Evolutionary conservation across 2,888 invertebrate species (phyloP).

Genomic region (Apoda limacodes): DNA sequence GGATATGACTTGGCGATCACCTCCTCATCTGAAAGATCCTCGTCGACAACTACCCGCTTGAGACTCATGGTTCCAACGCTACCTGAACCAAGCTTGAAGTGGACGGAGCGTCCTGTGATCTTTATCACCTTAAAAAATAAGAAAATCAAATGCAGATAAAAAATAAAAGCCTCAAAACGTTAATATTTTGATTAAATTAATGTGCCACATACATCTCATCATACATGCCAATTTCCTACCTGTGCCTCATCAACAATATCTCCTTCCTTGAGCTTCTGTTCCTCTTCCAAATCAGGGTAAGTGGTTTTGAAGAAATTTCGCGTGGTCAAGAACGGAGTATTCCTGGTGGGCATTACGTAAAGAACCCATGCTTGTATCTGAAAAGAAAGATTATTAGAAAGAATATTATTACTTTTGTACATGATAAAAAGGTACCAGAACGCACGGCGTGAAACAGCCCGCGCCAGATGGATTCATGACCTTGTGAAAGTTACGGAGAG

Average conservation of each 20-base stretch:
- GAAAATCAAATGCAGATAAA: not conserved
- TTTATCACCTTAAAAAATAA: slow-evolving; percentile 41
- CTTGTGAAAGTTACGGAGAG: too few relatives aligned
- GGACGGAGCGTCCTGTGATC: slow-evolving; percentile 43
- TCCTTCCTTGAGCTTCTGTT: slow-evolving; percentile 59
- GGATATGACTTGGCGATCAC: slow-evolving; percentile 58
- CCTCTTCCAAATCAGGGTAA: slow-evolving; percentile 35
- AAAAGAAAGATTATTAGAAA: not conserved
- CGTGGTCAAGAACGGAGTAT: slow-evolving; percentile 75
- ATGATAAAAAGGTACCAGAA: not conserved
- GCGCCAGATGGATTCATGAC: too few relatives aligned
- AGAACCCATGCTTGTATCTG: slow-evolving; percentile 71
- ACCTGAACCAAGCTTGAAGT: slow-evolving; percentile 37
- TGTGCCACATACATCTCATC: too few relatives aligned
- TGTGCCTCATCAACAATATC: slow-evolving; percentile 69
- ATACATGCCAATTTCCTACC: too few relatives aligned
- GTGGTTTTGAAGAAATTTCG: slow-evolving; percentile 42
- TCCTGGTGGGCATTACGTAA: slow-evolving; percentile 76
- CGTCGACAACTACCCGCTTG: slow-evolving; percentile 37
- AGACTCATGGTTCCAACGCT: slow-evolving; percentile 40
- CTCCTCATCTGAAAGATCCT: slow-evolving; percentile 47
- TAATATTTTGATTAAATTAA: too few relatives aligned
- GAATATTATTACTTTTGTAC: not conserved
- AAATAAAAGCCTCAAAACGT: too few relatives aligned
- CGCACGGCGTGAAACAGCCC: too few relatives aligned